Evolutionary conservation across 2,797 vertebrate genomes (phyloP).

Genomic region (Merluccius polli): DNA sequence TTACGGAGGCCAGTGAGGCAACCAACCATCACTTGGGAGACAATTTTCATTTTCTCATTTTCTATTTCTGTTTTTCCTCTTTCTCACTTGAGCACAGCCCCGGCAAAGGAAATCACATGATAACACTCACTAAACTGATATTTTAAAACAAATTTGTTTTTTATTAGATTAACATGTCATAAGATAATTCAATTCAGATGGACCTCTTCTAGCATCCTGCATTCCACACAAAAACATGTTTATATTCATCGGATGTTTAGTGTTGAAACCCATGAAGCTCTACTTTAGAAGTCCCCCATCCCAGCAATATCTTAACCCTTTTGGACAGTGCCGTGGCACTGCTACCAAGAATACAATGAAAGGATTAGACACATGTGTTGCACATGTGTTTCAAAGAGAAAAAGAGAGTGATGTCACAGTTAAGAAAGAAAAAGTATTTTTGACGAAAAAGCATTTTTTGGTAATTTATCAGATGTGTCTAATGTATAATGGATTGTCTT

Average conservation of each 20-base stretch:
- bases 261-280: neutral
- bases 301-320: constrained; percentile 16
- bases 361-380: neutral
- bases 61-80: constrained; percentile 4
- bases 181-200: constrained; percentile 35
- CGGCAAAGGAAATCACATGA: constrained; percentile 42
- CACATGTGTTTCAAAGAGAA: neutral
- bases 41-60: neutral
- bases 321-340: neutral
- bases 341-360: neutral
- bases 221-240: neutral
- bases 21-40: neutral
- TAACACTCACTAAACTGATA: constrained; percentile 36
- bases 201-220: constrained; percentile 31
- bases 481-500: neutral
- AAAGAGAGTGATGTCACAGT: neutral
- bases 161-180: constrained; percentile 46
- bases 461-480: neutral
- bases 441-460: too few species aligned
- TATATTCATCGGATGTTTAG: constrained; percentile 5
- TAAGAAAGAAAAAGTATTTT: neutral
- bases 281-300: neutral
- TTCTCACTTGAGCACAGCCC: constrained; percentile 9
- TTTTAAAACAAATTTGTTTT: constrained; percentile 36
- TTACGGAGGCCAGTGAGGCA: neutral